Evolutionary conservation across 1,140 invertebrate species (phyloP), one percentile per base, ranked within the genome.

Genomic region (Leptonema lineaticorne): DNA sequence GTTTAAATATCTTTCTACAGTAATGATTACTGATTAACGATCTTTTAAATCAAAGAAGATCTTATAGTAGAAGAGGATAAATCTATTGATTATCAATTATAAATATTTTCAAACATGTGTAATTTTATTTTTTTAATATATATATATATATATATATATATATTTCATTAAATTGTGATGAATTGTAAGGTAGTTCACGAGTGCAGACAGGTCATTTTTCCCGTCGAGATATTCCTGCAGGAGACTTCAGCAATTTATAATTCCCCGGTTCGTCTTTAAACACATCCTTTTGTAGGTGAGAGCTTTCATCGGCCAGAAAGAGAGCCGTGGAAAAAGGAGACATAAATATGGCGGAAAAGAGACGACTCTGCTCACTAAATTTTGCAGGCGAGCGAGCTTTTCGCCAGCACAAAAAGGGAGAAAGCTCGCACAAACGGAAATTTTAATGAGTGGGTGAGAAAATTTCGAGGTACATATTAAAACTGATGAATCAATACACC

Each of bases 181-280:
- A 53, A 24, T 53, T 53, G n/a, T 24, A 26, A 1, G 5, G 20
- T 20, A 22, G 16, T 22, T 9, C 24, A 14, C 22, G 22, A 22
- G 18, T 24, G 20, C 22, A 24, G 20, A 24, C 50, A 14, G 22
- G 50, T 24, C 50, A 24, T 53, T 53, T 53, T 53, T 53, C 50
- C 22, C 50, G 22, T 18, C 50, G 9, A 53, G 50, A 53, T 53
- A 53, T 53, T 53, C 22, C 50, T 53, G 50, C 50, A 26, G 50
- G 50, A 53, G 50, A 53, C 50, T 53, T n/a, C 20, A 24, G 22
- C 50, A 53, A 53, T 53, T 53, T 53, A 24, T 53, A 53, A 53
- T 26, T 53, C 50, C 22, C 50, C 9, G n/a, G 24, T 26, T 24
- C 20, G 50, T 26, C 50, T 53, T 26, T 26, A 26, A 53, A 26